phyloP scores from a whole-genome alignment of 2,888 invertebrate genomes.

The Clitarchus hookeri region DNA sequence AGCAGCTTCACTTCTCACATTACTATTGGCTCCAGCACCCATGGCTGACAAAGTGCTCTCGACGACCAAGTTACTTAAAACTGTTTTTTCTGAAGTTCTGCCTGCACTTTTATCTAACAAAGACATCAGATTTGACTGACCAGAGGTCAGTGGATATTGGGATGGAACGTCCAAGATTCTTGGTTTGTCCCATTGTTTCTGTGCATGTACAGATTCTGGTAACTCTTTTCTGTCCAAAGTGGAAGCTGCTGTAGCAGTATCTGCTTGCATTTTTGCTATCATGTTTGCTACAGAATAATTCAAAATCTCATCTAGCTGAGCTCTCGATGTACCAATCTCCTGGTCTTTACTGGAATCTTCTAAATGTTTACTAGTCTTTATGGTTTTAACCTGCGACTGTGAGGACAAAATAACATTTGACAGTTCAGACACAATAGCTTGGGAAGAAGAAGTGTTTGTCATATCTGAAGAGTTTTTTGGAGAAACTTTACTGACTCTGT shows the following conservation, averaged over 20 bases:
- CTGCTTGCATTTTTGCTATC: slow-evolving; percentile 3
- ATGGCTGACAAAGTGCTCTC: not conserved
- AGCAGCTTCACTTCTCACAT: not conserved
- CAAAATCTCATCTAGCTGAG: not conserved
- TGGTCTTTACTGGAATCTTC: not conserved
- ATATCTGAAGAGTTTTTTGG: slow-evolving; percentile 21
- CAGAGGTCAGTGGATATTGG: not conserved
- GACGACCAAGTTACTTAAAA: not conserved
- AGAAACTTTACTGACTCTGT: slow-evolving; percentile 27
- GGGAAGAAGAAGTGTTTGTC: too few relatives aligned
- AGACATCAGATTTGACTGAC: not conserved
- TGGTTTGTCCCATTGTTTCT: not conserved
- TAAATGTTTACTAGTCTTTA: not conserved
- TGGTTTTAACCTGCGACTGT: not conserved
- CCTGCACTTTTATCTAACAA: not conserved
- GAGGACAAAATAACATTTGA: not conserved
- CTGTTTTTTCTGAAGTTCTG: not conserved
- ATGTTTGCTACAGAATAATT: not conserved
- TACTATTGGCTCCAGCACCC: not conserved
- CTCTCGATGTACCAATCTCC: not conserved
- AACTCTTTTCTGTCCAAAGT: not conserved
- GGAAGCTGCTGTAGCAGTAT: not conserved
- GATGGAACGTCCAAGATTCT: not conserved
- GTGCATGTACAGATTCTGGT: not conserved
- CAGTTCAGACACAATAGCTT: too few relatives aligned